Evolutionary conservation across 1,140 invertebrate species (phyloP).

Genomic region (Drosophila athabasca): DNA sequence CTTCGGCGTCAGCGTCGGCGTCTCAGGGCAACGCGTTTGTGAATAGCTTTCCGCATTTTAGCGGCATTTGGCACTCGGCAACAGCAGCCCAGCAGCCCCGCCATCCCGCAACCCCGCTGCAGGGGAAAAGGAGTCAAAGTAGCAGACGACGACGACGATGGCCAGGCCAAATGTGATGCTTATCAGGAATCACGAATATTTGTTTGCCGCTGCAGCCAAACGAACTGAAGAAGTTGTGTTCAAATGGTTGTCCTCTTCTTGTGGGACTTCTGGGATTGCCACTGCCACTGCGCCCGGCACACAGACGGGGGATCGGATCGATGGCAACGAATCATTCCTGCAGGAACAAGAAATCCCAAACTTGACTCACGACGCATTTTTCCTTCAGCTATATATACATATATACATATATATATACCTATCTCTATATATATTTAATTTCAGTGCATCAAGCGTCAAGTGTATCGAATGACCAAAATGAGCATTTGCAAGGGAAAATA

Average conservation of each 20-base stretch:
- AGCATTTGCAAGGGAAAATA: neutral
- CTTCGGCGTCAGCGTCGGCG: conserved; percentile 28
- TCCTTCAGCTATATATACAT: conserved; percentile 21
- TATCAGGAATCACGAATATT: conserved; percentile 84
- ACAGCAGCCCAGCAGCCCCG: neutral
- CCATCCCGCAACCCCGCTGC: no score
- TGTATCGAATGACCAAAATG: conserved; percentile 67
- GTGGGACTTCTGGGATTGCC: conserved; percentile 6
- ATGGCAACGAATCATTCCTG: conserved; percentile 44
- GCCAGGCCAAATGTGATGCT: conserved; percentile 68
- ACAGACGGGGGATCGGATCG: neutral
- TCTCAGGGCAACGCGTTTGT: conserved; percentile 77
- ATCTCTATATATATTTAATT: conserved; percentile 61
- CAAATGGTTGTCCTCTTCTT: conserved; percentile 58
- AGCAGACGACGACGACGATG: conserved; percentile 44
- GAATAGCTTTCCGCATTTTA: conserved; percentile 83
- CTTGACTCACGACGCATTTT: conserved; percentile 81
- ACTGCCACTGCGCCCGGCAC: conserved; percentile 13
- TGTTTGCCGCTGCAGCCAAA: conserved; percentile 68
- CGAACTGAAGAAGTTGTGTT: conserved; percentile 77
- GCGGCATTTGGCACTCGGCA: conserved; percentile 66
- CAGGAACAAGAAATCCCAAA: conserved; percentile 69
- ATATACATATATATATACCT: conserved; percentile 16
- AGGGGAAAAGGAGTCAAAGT: conserved; percentile 35
- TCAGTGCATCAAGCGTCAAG: conserved; percentile 63